Conservation (phyloP, 2,888 invertebrate genomes). For the Baccha elongata region DNA sequence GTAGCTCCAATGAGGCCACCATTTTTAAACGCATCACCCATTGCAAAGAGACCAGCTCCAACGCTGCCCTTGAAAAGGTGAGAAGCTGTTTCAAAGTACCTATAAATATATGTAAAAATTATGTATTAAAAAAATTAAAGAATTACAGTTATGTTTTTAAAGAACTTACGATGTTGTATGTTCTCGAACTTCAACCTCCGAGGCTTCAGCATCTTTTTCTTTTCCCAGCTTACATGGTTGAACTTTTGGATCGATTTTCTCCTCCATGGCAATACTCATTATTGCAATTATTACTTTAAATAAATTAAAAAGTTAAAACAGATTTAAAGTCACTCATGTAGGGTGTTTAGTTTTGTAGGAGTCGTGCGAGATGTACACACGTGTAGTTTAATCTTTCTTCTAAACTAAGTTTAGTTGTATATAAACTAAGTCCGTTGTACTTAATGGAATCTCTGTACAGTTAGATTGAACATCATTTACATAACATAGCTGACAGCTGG, state of each 20-base stretch:
- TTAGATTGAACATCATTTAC: not conserved
- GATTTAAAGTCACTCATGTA: conserved; percentile 4
- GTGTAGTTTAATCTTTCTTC: conserved; percentile 1
- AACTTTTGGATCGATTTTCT: conserved; percentile 14
- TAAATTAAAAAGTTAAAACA: not conserved
- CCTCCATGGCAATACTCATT: conserved; percentile 40
- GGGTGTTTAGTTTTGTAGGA: not conserved
- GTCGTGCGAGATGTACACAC: not conserved
- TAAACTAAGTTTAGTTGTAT: not conserved
- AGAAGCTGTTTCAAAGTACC: conserved; percentile 91
- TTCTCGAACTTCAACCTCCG: conserved; percentile 15
- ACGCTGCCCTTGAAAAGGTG: conserved; percentile 97
- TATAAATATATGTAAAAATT: conserved; percentile 78
- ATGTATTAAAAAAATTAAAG: not conserved
- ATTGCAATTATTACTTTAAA: conserved; percentile 4
- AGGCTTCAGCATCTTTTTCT: conserved; percentile 41
- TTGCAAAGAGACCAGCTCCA: conserved; percentile 96
- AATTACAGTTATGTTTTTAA: not conserved
- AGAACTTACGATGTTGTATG: conserved; percentile 65
- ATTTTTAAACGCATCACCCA: conserved; percentile 96
- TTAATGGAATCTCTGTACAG: not conserved
- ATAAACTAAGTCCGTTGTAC: conserved; percentile 1
- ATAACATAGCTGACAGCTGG: not conserved
- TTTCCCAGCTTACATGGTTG: not conserved
- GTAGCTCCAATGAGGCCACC: conserved; percentile 93